Base-by-base conservation (phyloP, 2,797 vertebrate genomes). In the Chromobotia macracanthus region DNA sequence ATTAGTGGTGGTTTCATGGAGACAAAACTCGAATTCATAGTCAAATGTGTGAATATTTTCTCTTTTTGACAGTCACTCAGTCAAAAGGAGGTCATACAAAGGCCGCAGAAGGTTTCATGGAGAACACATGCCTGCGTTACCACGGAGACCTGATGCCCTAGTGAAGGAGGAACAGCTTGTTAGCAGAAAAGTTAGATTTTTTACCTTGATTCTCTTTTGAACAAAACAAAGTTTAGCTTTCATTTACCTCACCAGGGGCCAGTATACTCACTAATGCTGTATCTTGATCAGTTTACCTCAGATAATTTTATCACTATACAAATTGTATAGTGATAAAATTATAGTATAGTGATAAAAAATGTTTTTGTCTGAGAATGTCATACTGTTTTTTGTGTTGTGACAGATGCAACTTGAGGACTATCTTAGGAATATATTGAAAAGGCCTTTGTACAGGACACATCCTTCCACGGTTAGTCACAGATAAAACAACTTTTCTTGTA, bases 321-420 rank as follows among this genome's bases (percentile, higher is more conserved):
- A 38, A 38, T 38, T 31, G 5, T 38, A n/a, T n/a, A n/a, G n/a
- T n/a, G n/a, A n/a, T n/a, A n/a, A n/a, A n/a, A n/a, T n/a, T n/a
- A n/a, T n/a, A n/a, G n/a, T n/a, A n/a, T n/a, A n/a, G n/a, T n/a
- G n/a, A n/a, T n/a, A n/a, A n/a, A n/a, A n/a, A 5, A 7, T 38
- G 35, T 7, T 38, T 38, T 38, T 5, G 6, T 38, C 35, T 38
- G 8, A 38, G 6, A 38, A 4, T 38, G 35, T 38, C 31, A 31
- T 31, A 31, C 31, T 31, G 31, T 12, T 68, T 16, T 3, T 31
- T 69, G n/a, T 81, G 18, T 25, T 69, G 58, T 77, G 78, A 87
- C 81, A 87, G 89, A 87, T 88, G 80, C 86, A 86, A 61, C 78
- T 84, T 46, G 77, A 90, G 77, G 64, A 88, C 68, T 85, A 86